Evolutionary conservation across 2,113 vertebrate genomes (phyloP).

Genomic region (Ophiodon elongatus): DNA sequence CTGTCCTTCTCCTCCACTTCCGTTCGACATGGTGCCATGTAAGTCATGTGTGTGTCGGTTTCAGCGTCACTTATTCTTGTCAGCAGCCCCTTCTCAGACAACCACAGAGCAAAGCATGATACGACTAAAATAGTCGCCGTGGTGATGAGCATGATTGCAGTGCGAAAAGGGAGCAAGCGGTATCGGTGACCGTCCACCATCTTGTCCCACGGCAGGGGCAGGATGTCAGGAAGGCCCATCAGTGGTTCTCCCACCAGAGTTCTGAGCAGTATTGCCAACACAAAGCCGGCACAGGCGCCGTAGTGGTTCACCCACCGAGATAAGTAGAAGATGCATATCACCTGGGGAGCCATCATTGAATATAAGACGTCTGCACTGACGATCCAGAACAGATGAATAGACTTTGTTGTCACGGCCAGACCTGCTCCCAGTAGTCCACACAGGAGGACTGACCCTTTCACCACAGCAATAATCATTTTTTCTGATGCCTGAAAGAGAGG

Average conservation of each 20-base stretch:
- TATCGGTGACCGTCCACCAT: conserved; percentile 25
- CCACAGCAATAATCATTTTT: conserved; percentile 70
- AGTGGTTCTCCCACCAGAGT: conserved; percentile 42
- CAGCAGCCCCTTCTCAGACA: conserved; percentile 20
- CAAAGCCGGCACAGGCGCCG: conserved; percentile 69
- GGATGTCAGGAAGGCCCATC: conserved; percentile 41
- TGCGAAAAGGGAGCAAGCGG: conserved; percentile 55
- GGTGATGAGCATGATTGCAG: conserved; percentile 45
- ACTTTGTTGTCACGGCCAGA: conserved; percentile 73
- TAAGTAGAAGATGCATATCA: conserved; percentile 78
- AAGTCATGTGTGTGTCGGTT: not conserved
- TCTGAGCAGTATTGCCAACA: conserved; percentile 44
- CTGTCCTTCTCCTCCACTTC: not conserved
- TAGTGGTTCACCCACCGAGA: conserved; percentile 74
- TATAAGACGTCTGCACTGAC: conserved; percentile 82
- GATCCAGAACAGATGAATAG: conserved; percentile 80
- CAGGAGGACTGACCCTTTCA: conserved; percentile 76
- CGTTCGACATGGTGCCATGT: not conserved
- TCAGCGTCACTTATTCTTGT: not conserved
- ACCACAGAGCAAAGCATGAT: conserved; percentile 4
- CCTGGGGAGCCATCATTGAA: conserved; percentile 80
- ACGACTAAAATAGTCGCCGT: conserved; percentile 7
- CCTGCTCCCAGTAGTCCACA: conserved; percentile 69
- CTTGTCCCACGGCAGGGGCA: conserved; percentile 57
- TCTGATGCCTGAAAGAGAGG: conserved; percentile 79